These are phyloP conservation scores for Scaptomyza flava DNA, from an alignment of 2,888 invertebrate species.

Conservation along the genomic window DNA sequence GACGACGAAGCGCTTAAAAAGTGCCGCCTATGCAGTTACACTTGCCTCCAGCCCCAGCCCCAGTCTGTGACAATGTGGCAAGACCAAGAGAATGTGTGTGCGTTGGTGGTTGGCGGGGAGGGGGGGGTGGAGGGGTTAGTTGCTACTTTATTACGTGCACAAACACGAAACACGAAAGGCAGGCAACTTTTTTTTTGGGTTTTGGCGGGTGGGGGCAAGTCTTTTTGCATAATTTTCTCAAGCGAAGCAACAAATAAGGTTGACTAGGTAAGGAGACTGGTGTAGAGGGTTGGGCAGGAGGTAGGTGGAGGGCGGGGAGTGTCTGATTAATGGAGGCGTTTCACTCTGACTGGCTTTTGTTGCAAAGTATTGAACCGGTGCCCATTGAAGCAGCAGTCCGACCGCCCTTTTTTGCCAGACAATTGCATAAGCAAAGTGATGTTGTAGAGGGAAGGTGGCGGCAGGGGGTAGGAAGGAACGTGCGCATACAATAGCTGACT, in stretches of 20 bases:
- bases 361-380: slow-evolving; percentile 50
- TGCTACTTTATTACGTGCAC: slow-evolving; percentile 53
- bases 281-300: background rate
- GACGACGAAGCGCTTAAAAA: slow-evolving; percentile 59
- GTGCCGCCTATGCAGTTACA: slow-evolving; percentile 64
- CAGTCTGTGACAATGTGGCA: background rate
- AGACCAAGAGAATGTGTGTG: background rate
- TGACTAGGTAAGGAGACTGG: background rate
- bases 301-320: background rate
- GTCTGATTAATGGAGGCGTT: background rate
- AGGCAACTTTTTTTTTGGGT: slow-evolving; percentile 27
- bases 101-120: background rate
- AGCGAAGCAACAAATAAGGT: slow-evolving; percentile 64
- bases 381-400: slow-evolving; percentile 15
- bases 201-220: background rate
- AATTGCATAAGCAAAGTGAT: slow-evolving; percentile 35
- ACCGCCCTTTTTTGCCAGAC: slow-evolving; percentile 12
- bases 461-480: background rate
- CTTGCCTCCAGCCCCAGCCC: slow-evolving; percentile 5
- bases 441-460: background rate
- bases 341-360: slow-evolving; percentile 26
- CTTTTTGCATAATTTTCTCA: slow-evolving; percentile 67
- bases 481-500: slow-evolving; percentile 48
- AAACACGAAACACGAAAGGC: slow-evolving; percentile 37
- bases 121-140: background rate